These are phyloP conservation scores for Scaptomyza parva DNA, from an alignment of 2,888 invertebrate species.

Conservation along the genomic window DNA sequence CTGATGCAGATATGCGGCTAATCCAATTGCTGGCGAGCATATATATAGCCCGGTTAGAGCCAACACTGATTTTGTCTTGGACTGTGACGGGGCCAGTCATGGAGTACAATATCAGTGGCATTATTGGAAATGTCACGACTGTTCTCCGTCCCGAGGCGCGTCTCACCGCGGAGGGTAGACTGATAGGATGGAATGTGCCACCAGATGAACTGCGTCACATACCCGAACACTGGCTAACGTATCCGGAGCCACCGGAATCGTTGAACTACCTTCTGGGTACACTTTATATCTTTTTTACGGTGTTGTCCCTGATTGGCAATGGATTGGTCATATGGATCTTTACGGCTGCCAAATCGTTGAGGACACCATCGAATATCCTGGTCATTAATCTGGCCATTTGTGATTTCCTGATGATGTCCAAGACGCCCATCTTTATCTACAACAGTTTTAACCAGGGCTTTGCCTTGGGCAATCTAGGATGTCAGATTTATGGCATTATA, in stretches of 20 bases:
- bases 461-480: conserved; percentile 90
- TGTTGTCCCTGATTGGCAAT: conserved; percentile 91
- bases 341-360: conserved; percentile 84
- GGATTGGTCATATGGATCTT: conserved; percentile 95
- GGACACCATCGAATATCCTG: conserved; percentile 91
- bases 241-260: conserved; percentile 92
- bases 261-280: conserved; percentile 92
- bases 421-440: conserved; percentile 89
- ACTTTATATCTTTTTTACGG: conserved; percentile 90
- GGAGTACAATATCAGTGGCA: conserved; percentile 60
- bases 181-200: conserved; percentile 92
- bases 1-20: conserved; percentile 48
- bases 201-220: conserved; percentile 91
- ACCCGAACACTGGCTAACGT: conserved; percentile 92
- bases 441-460: conserved; percentile 92
- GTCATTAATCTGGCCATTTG: conserved; percentile 93
- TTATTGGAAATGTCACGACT: conserved; percentile 74
- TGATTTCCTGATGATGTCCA: conserved; percentile 95
- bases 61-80: conserved; percentile 68
- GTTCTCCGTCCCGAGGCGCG: conserved; percentile 78
- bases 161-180: conserved; percentile 82
- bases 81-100: conserved; percentile 53
- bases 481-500: conserved; percentile 91
- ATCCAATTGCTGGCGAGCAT: conserved; percentile 63
- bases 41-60: conserved; percentile 45